phyloP scores from a whole-genome alignment of 2,888 invertebrate genomes.

The Acleris holmiana region DNA sequence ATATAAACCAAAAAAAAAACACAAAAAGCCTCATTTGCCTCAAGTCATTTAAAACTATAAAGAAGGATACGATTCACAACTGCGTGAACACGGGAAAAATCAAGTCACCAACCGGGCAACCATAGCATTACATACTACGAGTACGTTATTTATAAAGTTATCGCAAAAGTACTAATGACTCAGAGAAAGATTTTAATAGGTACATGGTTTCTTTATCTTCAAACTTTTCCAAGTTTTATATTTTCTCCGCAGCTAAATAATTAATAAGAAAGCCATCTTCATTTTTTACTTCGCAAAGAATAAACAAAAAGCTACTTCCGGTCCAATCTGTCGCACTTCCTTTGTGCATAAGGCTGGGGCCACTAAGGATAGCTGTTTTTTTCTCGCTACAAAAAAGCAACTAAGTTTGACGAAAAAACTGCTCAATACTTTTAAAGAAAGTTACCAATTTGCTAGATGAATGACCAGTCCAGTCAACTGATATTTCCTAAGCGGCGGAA shows the following conservation, averaged over 20 bases:
- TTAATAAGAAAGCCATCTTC: slow-evolving; percentile 47
- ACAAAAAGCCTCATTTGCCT: no score
- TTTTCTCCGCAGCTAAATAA: slow-evolving; percentile 36
- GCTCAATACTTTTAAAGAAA: not conserved
- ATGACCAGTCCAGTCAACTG: no score
- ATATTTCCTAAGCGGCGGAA: no score
- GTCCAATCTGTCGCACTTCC: slow-evolving; percentile 51
- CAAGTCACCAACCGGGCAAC: no score
- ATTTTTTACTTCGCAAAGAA: slow-evolving; percentile 53
- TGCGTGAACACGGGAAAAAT: not conserved
- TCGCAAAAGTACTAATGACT: slow-evolving; percentile 9
- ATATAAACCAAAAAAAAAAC: no score
- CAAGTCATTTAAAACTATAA: no score
- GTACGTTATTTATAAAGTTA: not conserved
- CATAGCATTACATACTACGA: no score
- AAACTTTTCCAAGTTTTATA: slow-evolving; percentile 11
- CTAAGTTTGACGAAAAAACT: not conserved
- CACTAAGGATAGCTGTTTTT: slow-evolving; percentile 18
- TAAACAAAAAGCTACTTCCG: slow-evolving; percentile 55
- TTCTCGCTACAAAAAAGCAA: not conserved
- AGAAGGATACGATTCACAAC: no score
- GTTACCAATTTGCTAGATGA: no score
- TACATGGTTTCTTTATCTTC: slow-evolving; percentile 23
- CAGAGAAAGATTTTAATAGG: slow-evolving; percentile 15
- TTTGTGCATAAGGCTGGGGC: slow-evolving; percentile 48